A percentile compares a stretch with the other conserved stretches of the same genome.
Conservation (phyloP, 2,113 vertebrate genomes). For the Cettia cetti region DNA sequence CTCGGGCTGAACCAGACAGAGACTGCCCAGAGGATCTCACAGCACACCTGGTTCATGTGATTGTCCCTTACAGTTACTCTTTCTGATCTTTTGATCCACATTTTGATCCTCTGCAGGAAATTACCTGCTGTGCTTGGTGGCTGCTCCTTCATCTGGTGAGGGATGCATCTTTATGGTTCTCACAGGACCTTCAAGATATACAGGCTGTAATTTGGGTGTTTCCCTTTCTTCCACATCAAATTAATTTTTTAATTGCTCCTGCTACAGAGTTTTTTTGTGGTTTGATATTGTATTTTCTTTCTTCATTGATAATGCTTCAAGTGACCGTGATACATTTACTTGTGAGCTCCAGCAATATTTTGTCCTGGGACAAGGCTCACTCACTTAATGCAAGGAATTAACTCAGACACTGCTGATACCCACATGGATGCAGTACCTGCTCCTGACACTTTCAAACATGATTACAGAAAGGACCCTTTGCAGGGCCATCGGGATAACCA, state of each 20-base stretch:
- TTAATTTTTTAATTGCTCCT: background rate
- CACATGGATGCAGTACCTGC: background rate
- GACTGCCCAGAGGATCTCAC: background rate
- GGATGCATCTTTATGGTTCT: background rate
- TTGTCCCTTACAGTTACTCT: background rate
- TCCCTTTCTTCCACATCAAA: background rate
- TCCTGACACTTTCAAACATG: background rate
- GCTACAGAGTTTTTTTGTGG: background rate
- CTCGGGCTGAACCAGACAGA: background rate
- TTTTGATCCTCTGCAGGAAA: background rate
- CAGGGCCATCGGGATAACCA: background rate
- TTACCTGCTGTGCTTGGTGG: background rate
- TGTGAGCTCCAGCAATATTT: background rate
- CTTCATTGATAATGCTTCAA: background rate
- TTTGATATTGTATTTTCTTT: background rate
- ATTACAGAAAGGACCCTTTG: background rate
- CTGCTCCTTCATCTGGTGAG: background rate
- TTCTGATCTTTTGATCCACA: background rate
- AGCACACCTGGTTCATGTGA: background rate
- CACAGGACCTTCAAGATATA: background rate
- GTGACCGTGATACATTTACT: background rate
- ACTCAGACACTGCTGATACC: background rate
- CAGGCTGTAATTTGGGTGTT: background rate
- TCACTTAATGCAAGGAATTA: background rate
- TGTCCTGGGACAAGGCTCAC: background rate